Conservation (phyloP, 2,113 vertebrate species). For the Platycercus adscitus region DNA sequence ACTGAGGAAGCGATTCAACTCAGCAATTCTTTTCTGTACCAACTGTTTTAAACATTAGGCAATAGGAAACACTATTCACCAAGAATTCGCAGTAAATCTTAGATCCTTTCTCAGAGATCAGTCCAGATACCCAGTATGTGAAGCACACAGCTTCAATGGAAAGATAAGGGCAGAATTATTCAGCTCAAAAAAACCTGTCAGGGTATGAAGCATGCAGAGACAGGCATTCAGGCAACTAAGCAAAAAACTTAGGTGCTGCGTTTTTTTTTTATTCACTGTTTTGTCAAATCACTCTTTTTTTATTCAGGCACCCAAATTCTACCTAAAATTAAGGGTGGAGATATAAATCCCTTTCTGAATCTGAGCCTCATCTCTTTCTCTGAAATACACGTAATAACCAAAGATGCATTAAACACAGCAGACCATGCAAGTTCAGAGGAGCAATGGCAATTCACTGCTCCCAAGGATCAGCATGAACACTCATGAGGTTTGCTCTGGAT, state of each 20-base stretch:
- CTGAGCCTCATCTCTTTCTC: neutral
- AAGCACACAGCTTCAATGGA: neutral
- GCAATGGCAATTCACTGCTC: neutral
- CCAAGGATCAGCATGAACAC: neutral
- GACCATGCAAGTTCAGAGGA: neutral
- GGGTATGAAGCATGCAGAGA: neutral
- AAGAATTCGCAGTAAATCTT: neutral
- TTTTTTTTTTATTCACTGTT: neutral
- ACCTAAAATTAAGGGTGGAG: neutral
- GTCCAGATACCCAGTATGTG: neutral
- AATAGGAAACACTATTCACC: neutral
- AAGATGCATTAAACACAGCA: neutral
- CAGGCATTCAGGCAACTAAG: neutral
- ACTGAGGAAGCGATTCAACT: neutral
- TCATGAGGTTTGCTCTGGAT: neutral
- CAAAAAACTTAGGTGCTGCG: neutral
- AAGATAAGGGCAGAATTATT: neutral
- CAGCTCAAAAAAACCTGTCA: neutral
- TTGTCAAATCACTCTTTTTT: neutral
- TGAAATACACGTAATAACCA: neutral
- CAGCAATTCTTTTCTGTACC: neutral
- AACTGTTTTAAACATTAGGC: neutral
- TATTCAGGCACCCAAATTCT: neutral
- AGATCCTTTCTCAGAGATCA: neutral
- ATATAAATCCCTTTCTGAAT: neutral